phyloP scores from a whole-genome alignment of 2,113 vertebrate genomes.

The Apeltes quadracus region DNA sequence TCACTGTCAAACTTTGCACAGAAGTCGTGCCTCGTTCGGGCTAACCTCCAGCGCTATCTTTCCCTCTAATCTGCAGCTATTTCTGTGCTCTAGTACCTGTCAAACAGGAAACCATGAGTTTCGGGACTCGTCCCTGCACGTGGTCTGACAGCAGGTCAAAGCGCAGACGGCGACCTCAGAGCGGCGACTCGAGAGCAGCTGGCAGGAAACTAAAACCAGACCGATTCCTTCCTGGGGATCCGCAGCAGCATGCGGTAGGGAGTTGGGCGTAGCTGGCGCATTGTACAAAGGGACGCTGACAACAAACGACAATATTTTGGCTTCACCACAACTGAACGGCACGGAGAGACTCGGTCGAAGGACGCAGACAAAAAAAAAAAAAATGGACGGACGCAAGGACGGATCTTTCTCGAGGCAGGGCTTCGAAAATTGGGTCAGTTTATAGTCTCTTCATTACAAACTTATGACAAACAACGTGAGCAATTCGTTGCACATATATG shows the following conservation, averaged over 20 bases:
- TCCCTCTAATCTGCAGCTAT: slow-evolving; percentile 6
- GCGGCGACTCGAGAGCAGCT: slow-evolving; percentile 29
- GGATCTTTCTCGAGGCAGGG: slow-evolving; percentile 41
- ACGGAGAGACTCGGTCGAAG: slow-evolving; percentile 1
- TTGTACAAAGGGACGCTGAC: not conserved
- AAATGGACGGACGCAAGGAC: not conserved
- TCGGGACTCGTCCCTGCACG: slow-evolving; percentile 1
- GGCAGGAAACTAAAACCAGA: slow-evolving; percentile 58
- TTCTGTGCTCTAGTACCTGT: slow-evolving; percentile 11
- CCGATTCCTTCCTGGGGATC: slow-evolving; percentile 19
- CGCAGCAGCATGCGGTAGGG: not conserved
- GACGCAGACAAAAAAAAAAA: not conserved
- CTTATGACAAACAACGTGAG: slow-evolving; percentile 5
- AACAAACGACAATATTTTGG: slow-evolving; percentile 16
- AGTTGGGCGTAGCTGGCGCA: not conserved
- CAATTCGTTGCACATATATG: not conserved
- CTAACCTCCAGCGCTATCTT: not conserved
- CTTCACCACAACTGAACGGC: not conserved
- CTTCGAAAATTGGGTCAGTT: slow-evolving; percentile 33
- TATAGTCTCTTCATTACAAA: slow-evolving; percentile 4
- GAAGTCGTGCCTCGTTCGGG: not conserved
- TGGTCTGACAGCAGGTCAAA: slow-evolving; percentile 34
- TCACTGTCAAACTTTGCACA: not conserved
- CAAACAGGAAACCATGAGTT: slow-evolving; percentile 59
- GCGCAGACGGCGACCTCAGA: slow-evolving; percentile 27